Percentiles rank a stretch among this genome's conserved stretches.
Evolutionary conservation across 2,888 invertebrate genomes (phyloP).

Genomic region (Blastobasis lacticolella): DNA sequence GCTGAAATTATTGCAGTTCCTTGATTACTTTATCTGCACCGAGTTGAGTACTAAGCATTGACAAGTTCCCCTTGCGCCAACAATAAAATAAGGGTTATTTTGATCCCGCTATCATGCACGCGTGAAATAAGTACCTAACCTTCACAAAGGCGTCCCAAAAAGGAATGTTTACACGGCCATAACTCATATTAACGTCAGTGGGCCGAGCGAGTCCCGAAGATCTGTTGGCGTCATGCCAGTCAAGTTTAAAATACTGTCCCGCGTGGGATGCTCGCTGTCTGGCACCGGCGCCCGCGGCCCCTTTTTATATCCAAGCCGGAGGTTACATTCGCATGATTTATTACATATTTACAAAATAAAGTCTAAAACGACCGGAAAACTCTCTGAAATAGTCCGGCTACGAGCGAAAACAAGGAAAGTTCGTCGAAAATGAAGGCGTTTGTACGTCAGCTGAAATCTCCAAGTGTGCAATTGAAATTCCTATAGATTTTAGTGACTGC

Average conservation of each 20-base stretch:
- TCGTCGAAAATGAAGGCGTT: no score
- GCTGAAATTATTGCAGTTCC: no score
- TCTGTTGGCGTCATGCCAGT: slow-evolving; percentile 49
- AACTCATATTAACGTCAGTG: slow-evolving; percentile 36
- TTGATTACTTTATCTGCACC: no score
- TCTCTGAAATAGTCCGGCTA: background rate
- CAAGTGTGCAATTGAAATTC: no score
- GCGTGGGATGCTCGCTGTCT: slow-evolving; percentile 28
- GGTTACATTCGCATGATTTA: slow-evolving; percentile 6
- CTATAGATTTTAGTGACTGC: no score
- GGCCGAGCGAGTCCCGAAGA: slow-evolving; percentile 19
- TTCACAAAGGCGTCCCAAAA: slow-evolving; percentile 37
- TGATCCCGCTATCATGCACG: no score
- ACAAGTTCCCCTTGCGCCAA: no score
- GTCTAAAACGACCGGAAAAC: slow-evolving; percentile 24
- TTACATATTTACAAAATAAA: background rate
- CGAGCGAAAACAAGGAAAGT: no score
- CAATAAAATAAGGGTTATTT: no score
- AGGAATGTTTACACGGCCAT: slow-evolving; percentile 47
- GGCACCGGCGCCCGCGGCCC: slow-evolving; percentile 19
- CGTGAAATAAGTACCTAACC: slow-evolving; percentile 15
- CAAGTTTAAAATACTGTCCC: slow-evolving; percentile 45
- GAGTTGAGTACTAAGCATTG: no score
- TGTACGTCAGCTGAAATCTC: no score
- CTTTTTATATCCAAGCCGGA: slow-evolving; percentile 1